Evolutionary conservation across 2,797 vertebrate species (phyloP).

Genomic region (Crax fasciolata): DNA sequence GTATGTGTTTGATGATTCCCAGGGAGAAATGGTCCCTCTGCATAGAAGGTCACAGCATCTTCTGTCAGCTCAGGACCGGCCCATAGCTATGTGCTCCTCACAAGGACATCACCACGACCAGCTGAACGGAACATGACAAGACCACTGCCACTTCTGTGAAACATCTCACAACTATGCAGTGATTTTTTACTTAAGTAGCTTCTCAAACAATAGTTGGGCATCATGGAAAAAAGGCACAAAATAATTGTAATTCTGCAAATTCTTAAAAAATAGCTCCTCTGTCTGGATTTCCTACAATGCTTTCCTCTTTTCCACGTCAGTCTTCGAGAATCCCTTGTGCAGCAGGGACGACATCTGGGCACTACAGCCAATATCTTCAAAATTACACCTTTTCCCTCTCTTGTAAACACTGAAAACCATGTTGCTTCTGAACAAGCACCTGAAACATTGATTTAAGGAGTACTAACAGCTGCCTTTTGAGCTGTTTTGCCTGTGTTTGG

Average conservation of each 20-base stretch:
- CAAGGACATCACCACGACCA: fast-evolving
- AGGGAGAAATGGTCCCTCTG: neutral
- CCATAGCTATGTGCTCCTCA: neutral
- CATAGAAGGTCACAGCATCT: neutral
- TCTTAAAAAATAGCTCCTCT: neutral
- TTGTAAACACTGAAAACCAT: neutral
- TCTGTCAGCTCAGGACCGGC: neutral
- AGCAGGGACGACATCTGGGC: fast-evolving
- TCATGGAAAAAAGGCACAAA: neutral
- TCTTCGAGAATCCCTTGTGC: neutral
- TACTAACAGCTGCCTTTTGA: neutral
- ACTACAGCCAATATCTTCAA: neutral
- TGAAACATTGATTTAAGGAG: neutral
- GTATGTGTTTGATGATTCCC: neutral
- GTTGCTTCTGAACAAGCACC: neutral
- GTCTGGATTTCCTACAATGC: neutral
- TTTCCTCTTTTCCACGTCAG: neutral
- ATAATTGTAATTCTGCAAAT: neutral
- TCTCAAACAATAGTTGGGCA: neutral
- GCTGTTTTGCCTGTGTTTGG: neutral
- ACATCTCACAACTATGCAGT: neutral
- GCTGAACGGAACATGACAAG: neutral
- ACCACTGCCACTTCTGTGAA: neutral
- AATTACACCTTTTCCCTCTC: neutral
- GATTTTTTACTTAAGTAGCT: neutral